Conservation (phyloP, 2,888 invertebrate genomes). For the Seira ritae region DNA sequence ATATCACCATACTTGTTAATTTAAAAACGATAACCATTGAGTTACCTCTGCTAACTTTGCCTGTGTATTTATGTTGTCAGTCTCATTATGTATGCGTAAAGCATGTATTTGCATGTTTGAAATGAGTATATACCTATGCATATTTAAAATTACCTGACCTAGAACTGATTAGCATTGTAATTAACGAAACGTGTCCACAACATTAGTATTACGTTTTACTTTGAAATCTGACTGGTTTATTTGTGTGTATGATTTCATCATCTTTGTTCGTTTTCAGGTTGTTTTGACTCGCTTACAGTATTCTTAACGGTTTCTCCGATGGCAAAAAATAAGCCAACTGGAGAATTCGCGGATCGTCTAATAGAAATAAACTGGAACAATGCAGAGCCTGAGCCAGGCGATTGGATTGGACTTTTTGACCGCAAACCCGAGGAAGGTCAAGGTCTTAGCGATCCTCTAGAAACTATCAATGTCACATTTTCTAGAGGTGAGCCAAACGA, state of each 20-base stretch:
- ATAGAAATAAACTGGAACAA: slow-evolving; percentile 72
- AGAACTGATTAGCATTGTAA: too few relatives aligned
- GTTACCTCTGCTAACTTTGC: too few relatives aligned
- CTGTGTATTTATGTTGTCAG: too few relatives aligned
- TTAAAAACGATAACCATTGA: too few relatives aligned
- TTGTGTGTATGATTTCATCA: background rate
- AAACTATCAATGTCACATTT: slow-evolving; percentile 62
- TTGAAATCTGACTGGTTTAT: too few relatives aligned
- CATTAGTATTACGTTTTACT: too few relatives aligned
- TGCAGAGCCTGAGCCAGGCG: slow-evolving; percentile 69
- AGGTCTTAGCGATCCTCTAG: slow-evolving; percentile 63
- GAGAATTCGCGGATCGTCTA: slow-evolving; percentile 68
- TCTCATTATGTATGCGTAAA: too few relatives aligned
- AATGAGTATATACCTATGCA: too few relatives aligned
- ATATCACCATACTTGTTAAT: too few relatives aligned
- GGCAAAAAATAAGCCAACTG: slow-evolving; percentile 66
- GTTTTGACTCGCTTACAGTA: slow-evolving; percentile 69
- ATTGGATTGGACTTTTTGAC: slow-evolving; percentile 75
- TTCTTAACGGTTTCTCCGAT: slow-evolving; percentile 70
- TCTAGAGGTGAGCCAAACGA: slow-evolving; percentile 43
- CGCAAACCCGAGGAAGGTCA: slow-evolving; percentile 73
- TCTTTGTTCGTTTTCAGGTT: slow-evolving; percentile 64
- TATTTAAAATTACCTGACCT: too few relatives aligned
- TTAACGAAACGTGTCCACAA: too few relatives aligned
- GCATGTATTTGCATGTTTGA: too few relatives aligned